Evolutionary conservation across 2,888 invertebrate genomes (phyloP).

Genomic region (Aplocera efformata): DNA sequence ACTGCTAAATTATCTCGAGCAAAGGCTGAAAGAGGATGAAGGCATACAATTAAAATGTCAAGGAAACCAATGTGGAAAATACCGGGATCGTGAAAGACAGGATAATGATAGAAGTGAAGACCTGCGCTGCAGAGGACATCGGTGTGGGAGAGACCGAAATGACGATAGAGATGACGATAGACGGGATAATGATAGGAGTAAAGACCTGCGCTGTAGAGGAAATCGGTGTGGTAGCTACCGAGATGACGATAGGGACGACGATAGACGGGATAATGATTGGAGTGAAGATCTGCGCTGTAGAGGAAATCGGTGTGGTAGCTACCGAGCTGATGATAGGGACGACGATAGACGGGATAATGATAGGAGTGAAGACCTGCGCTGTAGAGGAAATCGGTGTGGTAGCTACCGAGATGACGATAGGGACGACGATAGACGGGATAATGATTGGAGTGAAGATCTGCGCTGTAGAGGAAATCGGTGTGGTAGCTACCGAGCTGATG

Average conservation of each 20-base stretch:
- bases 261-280: background rate
- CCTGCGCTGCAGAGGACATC: too few species aligned
- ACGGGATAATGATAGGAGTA: background rate
- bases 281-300: constrained; percentile 7
- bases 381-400: constrained; percentile 2
- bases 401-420: background rate
- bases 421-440: background rate
- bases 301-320: background rate
- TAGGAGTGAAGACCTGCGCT: constrained; percentile 3
- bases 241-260: constrained; percentile 1
- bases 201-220: constrained; percentile 15
- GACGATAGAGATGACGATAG: too few species aligned
- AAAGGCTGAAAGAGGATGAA: background rate
- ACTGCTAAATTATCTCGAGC: constrained; percentile 32
- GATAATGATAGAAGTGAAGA: background rate
- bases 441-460: constrained; percentile 1
- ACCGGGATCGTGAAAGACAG: background rate
- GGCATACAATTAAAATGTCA: background rate
- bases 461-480: constrained; percentile 7
- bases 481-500: background rate
- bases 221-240: background rate
- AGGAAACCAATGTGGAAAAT: constrained; percentile 5
- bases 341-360: background rate
- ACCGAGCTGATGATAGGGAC: constrained; percentile 5
- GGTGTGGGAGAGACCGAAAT: too few species aligned